Evolutionary conservation across 2,113 vertebrate genomes (phyloP).

Genomic region (Chionomys nivalis): DNA sequence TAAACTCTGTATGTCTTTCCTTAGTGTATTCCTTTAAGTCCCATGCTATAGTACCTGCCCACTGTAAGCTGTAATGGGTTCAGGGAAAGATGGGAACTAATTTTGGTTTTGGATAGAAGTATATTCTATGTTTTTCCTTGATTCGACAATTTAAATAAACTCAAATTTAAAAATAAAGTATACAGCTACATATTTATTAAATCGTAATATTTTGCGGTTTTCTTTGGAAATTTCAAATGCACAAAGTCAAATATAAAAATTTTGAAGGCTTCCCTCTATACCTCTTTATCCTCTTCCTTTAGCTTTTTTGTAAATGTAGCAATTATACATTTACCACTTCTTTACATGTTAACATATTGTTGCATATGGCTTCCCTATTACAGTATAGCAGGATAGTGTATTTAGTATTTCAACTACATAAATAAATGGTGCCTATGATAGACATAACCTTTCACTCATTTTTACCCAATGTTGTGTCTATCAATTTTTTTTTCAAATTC

Average conservation of each 20-base stretch:
- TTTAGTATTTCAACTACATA: not conserved
- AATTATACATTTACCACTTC: not conserved
- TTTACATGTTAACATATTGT: not conserved
- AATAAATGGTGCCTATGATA: not conserved
- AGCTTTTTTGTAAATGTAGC: not conserved
- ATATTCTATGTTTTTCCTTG: not conserved
- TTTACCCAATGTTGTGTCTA: not conserved
- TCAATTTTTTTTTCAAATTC: not conserved
- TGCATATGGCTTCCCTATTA: not conserved
- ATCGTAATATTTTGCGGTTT: not conserved
- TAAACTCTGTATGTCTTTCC: not conserved
- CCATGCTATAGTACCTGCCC: not conserved
- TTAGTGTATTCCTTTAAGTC: not conserved
- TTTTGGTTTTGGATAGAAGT: not conserved
- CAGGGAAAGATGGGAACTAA: not conserved
- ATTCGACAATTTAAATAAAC: not conserved
- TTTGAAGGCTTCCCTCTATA: not conserved
- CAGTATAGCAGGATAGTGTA: not conserved
- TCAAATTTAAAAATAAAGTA: not conserved
- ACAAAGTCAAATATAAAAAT: not conserved
- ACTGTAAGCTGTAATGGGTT: not conserved
- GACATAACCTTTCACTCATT: not conserved
- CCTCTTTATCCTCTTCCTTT: not conserved
- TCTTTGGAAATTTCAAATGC: not conserved
- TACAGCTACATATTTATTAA: not conserved